phyloP scores from a whole-genome alignment of 2,797 vertebrate genomes.

The Gila robusta region DNA sequence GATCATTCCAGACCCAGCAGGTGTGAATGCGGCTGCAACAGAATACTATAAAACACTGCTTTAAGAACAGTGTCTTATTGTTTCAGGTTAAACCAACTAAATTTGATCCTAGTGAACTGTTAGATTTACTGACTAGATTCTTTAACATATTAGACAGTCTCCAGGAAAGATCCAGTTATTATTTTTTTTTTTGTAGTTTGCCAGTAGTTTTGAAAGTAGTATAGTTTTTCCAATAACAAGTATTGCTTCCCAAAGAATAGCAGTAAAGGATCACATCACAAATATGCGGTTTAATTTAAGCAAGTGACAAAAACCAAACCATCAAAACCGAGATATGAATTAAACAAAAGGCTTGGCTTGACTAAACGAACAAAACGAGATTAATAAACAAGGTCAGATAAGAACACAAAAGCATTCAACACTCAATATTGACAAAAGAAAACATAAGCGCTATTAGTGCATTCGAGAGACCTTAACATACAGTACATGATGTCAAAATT shows the following conservation, averaged over 20 bases:
- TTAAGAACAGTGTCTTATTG: slow-evolving; percentile 26
- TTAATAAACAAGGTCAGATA: neutral
- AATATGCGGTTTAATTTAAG: neutral
- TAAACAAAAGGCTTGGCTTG: neutral
- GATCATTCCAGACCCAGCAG: slow-evolving; percentile 18
- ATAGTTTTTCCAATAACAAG: neutral
- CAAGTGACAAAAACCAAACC: neutral
- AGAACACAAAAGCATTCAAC: neutral
- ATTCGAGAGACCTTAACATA: too few species aligned
- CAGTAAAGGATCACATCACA: neutral
- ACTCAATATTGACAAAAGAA: neutral
- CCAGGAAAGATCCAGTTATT: neutral
- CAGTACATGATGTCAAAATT: neutral
- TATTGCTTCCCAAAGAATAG: neutral
- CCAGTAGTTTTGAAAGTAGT: neutral
- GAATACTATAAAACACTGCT: slow-evolving; percentile 6
- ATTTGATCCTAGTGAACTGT: slow-evolving; percentile 11
- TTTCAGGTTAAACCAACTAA: slow-evolving; percentile 18
- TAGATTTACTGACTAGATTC: neutral
- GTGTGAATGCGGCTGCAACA: neutral
- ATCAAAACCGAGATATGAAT: neutral
- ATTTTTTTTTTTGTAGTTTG: neutral
- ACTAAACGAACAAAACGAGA: neutral
- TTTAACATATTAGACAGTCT: slow-evolving; percentile 14
- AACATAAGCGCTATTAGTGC: neutral